These are phyloP conservation scores for Paraescarpia echinospica DNA, from an alignment of 1,140 invertebrate species.

Conservation along the genomic window DNA sequence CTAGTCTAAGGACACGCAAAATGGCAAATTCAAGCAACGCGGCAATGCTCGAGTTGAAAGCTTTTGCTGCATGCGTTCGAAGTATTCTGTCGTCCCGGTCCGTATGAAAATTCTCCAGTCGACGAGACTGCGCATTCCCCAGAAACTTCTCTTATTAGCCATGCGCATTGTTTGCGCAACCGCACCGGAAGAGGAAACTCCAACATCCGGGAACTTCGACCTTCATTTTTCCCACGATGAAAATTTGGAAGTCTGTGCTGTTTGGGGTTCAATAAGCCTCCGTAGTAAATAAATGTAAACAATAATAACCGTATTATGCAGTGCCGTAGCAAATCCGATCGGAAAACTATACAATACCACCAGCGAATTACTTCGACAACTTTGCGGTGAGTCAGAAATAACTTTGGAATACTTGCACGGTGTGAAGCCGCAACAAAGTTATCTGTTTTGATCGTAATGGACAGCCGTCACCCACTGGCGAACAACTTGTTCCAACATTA, in stretches of 20 bases:
- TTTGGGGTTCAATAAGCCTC: neutral
- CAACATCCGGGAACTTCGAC: slow-evolving; percentile 3
- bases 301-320: neutral
- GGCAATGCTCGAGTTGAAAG: no score
- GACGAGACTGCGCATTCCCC: neutral
- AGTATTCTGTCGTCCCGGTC: no score
- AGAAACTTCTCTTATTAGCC: no score
- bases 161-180: neutral
- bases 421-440: neutral
- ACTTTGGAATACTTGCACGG: neutral
- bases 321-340: neutral
- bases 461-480: neutral
- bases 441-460: neutral
- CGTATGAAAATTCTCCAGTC: neutral
- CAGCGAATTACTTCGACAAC: neutral
- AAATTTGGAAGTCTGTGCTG: neutral
- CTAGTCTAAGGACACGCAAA: no score
- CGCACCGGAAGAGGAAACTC: neutral
- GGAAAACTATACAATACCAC: neutral
- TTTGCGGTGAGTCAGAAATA: neutral
- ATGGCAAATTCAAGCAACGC: no score
- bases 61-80: no score
- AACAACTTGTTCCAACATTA: neutral
- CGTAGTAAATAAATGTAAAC: neutral
- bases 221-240: neutral